Evolutionary conservation across 2,888 invertebrate genomes (phyloP), one percentile per base, ranked within the genome.

Genomic region (Calliopum simillimum): DNA sequence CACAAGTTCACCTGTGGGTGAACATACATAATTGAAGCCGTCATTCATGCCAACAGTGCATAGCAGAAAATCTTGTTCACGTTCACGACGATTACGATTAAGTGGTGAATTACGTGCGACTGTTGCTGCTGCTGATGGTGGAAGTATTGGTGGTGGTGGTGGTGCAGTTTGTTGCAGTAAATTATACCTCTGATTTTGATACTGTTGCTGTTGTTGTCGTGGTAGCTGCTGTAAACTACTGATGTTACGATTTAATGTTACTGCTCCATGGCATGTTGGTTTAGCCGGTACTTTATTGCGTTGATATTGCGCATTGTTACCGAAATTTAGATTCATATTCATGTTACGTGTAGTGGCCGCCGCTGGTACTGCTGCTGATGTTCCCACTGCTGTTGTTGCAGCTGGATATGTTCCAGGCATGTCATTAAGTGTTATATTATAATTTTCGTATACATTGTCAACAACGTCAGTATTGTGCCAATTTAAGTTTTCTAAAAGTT

Each of bases 281-380:
- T 84, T 84, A 0, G 81, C 76, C 23, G 84, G 80, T 25, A 85
- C 79, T 64, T 84, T 84, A 68, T 84, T 84, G 11, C 81, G 79
- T 59, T 85, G 85, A 71, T 82, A 82, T 3, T 80, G 75, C 4
- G 84, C 83, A 69, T 82, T 85, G 53, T 81, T 78, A 61, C 80
- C 81, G 58, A 78, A 82, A 65, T 82, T 85, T 11, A 84, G 77
- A 73, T 84, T 84, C 84, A 85, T 84, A 64, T 70, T 62, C 64
- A 70, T 72, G 47, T 71, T 68, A 53, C 51, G 59, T 13, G 55
- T 43, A 66, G 66, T 71, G 21, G 68, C 47, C 21, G 61, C 56
- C 12, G 53, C 68, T 16, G 62, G 49, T n/a, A 13, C 43, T 6
- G 53, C 41, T 8, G 8, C 33, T 33, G 33, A 4, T 14, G 65